Conservation (phyloP, 2,888 invertebrate species). For the Drosophila rellima region DNA sequence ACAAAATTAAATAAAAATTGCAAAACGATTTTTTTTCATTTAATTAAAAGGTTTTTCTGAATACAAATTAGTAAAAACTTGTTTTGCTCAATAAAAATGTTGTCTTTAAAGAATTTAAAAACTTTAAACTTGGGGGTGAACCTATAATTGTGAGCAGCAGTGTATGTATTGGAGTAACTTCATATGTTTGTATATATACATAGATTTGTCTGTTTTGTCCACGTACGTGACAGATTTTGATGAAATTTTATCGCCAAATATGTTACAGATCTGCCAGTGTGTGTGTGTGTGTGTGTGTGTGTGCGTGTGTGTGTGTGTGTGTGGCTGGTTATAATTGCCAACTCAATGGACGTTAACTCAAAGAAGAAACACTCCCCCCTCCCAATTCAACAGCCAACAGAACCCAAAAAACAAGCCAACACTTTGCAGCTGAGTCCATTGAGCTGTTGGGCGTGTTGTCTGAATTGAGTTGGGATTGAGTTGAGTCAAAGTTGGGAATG, state of each 20-base stretch:
- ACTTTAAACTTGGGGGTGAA: too few species aligned
- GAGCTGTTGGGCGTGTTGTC: slow-evolving; percentile 33
- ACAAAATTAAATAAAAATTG: too few species aligned
- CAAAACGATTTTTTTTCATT: too few species aligned
- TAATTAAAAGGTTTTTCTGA: too few species aligned
- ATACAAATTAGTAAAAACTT: too few species aligned
- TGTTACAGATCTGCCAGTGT: slow-evolving; percentile 32
- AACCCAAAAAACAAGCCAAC: too few species aligned
- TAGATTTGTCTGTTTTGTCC: slow-evolving; percentile 25
- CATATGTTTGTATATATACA: slow-evolving; percentile 20
- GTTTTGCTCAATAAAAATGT: too few species aligned
- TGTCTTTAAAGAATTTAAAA: too few species aligned
- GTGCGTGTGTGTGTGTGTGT: slow-evolving; percentile 12
- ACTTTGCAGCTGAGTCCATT: slow-evolving; percentile 22
- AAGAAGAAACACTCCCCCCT: neutral
- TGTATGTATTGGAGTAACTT: neutral
- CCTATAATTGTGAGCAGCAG: neutral
- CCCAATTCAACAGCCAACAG: too few species aligned
- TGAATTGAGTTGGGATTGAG: neutral
- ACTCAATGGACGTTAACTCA: slow-evolving; percentile 27
- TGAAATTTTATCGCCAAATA: slow-evolving; percentile 68
- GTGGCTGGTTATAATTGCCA: slow-evolving; percentile 58
- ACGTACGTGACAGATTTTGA: slow-evolving; percentile 72
- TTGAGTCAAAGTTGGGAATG: neutral
- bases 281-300: slow-evolving; percentile 30